These are phyloP conservation scores for Melitaea cinxia DNA, from an alignment of 1,140 invertebrate genomes.

Conservation along the genomic window DNA sequence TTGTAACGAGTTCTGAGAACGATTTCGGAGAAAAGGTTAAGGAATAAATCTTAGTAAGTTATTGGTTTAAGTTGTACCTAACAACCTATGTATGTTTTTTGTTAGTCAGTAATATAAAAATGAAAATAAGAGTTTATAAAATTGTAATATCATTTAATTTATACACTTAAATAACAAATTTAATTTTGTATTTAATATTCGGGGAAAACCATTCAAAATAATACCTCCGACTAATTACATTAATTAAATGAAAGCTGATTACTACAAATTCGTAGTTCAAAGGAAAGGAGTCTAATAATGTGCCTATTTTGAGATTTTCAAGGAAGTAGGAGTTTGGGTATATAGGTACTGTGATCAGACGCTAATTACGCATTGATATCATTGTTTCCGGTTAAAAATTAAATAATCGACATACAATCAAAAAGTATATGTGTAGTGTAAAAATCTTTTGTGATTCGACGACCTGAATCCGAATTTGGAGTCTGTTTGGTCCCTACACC, in stretches of 20 bases:
- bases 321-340: background rate
- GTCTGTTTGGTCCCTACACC: too few relatives aligned
- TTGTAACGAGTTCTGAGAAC: too few relatives aligned
- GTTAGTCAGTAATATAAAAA: too few relatives aligned
- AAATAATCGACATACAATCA: slow-evolving; percentile 9
- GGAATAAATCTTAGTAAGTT: too few relatives aligned
- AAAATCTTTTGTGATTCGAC: too few relatives aligned
- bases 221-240: background rate
- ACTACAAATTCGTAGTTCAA: slow-evolving; percentile 5
- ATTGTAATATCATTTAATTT: too few relatives aligned
- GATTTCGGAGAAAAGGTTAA: too few relatives aligned
- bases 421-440: background rate
- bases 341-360: slow-evolving; percentile 30
- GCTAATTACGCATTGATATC: slow-evolving; percentile 19
- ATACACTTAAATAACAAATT: background rate
- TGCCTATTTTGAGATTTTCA: background rate
- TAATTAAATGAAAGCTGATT: background rate
- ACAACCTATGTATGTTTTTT: too few relatives aligned
- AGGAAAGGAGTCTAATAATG: slow-evolving; percentile 2
- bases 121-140: too few relatives aligned
- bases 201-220: background rate
- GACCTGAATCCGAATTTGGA: too few relatives aligned
- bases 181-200: background rate
- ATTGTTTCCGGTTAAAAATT: slow-evolving; percentile 46
- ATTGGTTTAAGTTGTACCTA: too few relatives aligned